These are phyloP conservation scores for Drosophila bunnanda DNA, from an alignment of 2,888 invertebrate species.

Conservation along the genomic window DNA sequence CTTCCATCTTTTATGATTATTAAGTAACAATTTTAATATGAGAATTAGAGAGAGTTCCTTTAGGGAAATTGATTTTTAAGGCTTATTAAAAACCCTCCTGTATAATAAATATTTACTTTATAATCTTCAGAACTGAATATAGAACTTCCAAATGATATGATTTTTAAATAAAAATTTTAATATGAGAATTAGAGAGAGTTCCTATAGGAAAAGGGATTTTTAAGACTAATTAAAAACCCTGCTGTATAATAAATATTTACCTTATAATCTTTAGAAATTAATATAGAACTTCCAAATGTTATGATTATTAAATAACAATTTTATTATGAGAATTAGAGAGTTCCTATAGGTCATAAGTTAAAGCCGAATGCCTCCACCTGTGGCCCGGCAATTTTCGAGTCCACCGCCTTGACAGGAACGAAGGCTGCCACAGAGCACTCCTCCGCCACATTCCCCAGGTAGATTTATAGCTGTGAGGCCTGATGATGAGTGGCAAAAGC, in stretches of 20 bases:
- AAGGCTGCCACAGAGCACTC: conserved; percentile 26
- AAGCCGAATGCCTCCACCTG: conserved; percentile 13
- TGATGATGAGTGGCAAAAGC: conserved; percentile 43
- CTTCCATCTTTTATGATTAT: too few species aligned
- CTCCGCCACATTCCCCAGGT: conserved; percentile 27
- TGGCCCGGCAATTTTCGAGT: conserved; percentile 30
- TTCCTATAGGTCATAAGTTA: conserved; percentile 7
- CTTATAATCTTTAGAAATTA: background rate
- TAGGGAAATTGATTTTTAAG: too few species aligned
- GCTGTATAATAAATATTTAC: background rate
- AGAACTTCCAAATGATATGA: too few species aligned
- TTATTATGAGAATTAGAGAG: background rate
- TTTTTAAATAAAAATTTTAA: too few species aligned
- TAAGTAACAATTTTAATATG: too few species aligned
- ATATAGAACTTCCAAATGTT: background rate
- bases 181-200: too few species aligned
- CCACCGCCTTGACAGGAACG: conserved; percentile 34
- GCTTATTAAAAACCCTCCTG: too few species aligned
- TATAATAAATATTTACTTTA: too few species aligned
- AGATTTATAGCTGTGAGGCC: conserved; percentile 31
- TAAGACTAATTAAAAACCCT: background rate
- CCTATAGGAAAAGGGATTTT: too few species aligned
- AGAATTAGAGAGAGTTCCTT: too few species aligned
- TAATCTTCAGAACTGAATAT: too few species aligned
- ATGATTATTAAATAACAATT: background rate